phyloP scores from a whole-genome alignment of 1,140 invertebrate species.

The Drosophila truncata region DNA sequence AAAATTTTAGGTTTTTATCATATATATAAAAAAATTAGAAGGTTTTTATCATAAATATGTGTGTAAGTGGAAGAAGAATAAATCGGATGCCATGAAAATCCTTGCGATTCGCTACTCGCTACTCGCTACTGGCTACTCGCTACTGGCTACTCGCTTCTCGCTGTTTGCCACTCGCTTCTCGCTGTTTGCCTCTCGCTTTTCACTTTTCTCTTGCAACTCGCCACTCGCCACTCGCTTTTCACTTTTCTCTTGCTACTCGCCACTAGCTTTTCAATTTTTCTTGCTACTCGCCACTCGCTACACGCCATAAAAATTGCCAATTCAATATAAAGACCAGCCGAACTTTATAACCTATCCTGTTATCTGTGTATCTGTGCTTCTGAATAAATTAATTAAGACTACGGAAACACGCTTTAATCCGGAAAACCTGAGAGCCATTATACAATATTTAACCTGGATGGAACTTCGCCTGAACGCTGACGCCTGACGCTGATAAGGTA shows the following conservation, averaged over 20 bases:
- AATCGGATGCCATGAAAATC: conserved; percentile 10
- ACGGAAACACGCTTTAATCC: conserved; percentile 46
- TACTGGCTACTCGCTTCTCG: conserved; percentile 1
- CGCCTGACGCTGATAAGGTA: conserved; percentile 43
- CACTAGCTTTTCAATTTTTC: not conserved
- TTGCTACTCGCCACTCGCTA: conserved; percentile 5
- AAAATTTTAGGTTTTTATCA: conserved; percentile 10
- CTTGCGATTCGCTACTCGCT: not conserved
- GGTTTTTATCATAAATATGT: conserved; percentile 27
- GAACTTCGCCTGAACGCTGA: conserved; percentile 53
- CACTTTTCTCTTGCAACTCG: too few relatives aligned
- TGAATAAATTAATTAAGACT: conserved; percentile 69
- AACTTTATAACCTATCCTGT: conserved; percentile 2
- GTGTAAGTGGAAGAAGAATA: conserved; percentile 17
- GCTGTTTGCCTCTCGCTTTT: too few relatives aligned
- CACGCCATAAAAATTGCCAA: not conserved
- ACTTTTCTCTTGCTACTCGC: not conserved
- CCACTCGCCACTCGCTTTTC: not conserved
- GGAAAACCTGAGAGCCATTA: conserved; percentile 4
- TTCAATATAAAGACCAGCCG: not conserved
- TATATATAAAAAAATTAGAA: conserved; percentile 29
- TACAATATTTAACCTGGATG: conserved; percentile 43
- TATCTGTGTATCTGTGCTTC: conserved; percentile 22
- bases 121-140: not conserved
- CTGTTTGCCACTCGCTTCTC: conserved; percentile 1